Conservation (phyloP, 2,888 invertebrate species). For the Euzophera pinguis region DNA sequence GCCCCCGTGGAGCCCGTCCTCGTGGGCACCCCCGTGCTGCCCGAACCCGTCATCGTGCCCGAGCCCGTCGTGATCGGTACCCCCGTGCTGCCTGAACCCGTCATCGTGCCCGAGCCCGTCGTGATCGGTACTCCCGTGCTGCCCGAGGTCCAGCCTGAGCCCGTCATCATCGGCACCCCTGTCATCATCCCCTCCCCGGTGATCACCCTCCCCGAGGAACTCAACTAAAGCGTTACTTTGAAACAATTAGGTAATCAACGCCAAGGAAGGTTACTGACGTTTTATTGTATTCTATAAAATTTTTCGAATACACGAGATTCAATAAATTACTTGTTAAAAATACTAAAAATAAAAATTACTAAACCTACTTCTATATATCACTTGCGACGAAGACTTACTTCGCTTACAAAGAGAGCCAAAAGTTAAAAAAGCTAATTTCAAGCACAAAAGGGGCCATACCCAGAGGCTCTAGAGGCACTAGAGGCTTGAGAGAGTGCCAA, state of each 20-base stretch:
- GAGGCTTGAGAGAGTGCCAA: too few relatives aligned
- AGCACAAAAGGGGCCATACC: too few relatives aligned
- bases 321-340: not conserved
- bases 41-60: constrained; percentile 14
- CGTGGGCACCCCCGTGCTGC: constrained; percentile 9
- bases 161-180: constrained; percentile 21
- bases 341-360: too few relatives aligned
- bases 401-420: too few relatives aligned
- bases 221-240: constrained; percentile 31
- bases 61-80: constrained; percentile 17
- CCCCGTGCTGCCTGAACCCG: constrained; percentile 16
- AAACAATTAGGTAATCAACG: constrained; percentile 1
- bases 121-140: constrained; percentile 19
- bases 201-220: constrained; percentile 39
- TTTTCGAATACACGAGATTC: constrained; percentile 6
- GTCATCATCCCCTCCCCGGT: constrained; percentile 27
- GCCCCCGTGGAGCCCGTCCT: constrained; percentile 14
- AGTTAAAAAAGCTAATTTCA: too few relatives aligned
- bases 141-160: constrained; percentile 12
- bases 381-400: too few relatives aligned
- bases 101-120: constrained; percentile 20
- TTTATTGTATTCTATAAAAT: constrained; percentile 7
- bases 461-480: too few relatives aligned
- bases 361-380: not conserved
- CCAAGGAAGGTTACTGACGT: not conserved